phyloP scores from a whole-genome alignment of 1,140 invertebrate species.

The Aphis gossypii region DNA sequence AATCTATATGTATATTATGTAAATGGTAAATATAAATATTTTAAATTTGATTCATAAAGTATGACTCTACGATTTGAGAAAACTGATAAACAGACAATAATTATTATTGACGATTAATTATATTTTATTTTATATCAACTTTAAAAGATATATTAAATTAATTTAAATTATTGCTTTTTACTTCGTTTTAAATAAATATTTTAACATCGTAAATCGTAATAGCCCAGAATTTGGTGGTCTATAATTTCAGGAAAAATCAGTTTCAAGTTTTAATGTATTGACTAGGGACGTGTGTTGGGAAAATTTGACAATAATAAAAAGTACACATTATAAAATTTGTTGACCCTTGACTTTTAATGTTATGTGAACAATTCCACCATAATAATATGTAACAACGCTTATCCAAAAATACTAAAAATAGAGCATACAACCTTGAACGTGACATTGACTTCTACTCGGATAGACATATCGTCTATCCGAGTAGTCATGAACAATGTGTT shows the following conservation, averaged over 20 bases:
- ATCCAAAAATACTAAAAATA: constrained; percentile 14
- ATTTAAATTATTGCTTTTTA: no score
- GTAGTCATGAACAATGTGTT: constrained; percentile 13
- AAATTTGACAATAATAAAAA: neutral
- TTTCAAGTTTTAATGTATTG: neutral
- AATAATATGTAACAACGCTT: neutral
- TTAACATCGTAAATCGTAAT: neutral
- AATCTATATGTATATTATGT: no score
- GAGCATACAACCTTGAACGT: neutral
- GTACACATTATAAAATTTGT: neutral
- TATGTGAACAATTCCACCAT: neutral
- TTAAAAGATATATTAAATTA: neutral
- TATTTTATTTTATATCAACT: neutral
- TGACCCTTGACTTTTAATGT: neutral
- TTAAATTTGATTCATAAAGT: no score
- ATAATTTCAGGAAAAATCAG: neutral
- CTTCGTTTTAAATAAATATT: neutral
- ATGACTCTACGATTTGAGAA: no score
- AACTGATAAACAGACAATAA: neutral
- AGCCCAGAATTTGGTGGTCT: neutral
- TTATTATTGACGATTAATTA: neutral
- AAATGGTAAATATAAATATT: no score
- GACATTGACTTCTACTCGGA: neutral
- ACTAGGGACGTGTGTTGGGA: neutral
- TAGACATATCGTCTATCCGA: neutral